These are phyloP conservation scores for Oryzias sinensis DNA, from an alignment of 2,797 vertebrate genomes.

Conservation along the genomic window DNA sequence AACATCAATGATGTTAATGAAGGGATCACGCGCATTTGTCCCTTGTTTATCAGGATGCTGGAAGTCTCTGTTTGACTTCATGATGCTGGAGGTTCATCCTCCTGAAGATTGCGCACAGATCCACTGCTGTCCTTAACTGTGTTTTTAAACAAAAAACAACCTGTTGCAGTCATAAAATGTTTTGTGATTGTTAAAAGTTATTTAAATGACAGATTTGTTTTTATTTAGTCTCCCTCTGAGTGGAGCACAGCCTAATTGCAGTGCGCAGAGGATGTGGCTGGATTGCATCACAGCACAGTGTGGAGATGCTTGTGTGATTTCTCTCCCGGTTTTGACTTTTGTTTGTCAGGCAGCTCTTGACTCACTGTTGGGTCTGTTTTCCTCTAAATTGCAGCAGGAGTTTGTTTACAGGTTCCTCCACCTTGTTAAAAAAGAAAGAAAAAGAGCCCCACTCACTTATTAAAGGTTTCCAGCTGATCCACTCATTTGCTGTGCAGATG, in stretches of 20 bases:
- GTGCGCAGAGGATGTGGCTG: background rate
- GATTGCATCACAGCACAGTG: background rate
- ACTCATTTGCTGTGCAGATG: conserved; percentile 30
- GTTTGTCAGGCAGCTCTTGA: conserved; percentile 16
- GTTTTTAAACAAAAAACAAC: conserved; percentile 7
- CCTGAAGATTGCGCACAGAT: conserved; percentile 1
- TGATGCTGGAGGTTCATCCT: conserved; percentile 22
- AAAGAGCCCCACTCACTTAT: background rate
- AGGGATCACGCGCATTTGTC: background rate
- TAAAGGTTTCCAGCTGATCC: conserved; percentile 27
- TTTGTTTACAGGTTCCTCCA: conserved; percentile 31
- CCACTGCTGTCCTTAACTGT: conserved; percentile 12
- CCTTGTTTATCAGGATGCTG: background rate
- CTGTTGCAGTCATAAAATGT: background rate
- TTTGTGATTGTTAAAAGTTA: background rate
- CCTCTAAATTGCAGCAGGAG: conserved; percentile 12
- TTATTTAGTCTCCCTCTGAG: conserved; percentile 1
- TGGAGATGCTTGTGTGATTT: background rate
- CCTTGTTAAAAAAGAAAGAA: conserved; percentile 19
- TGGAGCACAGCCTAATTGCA: background rate
- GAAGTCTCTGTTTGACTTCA: conserved; percentile 24
- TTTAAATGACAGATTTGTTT: background rate
- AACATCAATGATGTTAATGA: no score
- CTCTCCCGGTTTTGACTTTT: conserved; percentile 16
- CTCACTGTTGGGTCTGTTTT: conserved; percentile 8